Percentiles rank a stretch among this genome's conserved stretches.
Conservation (phyloP, 2,888 invertebrate genomes). For the Portevinia maculata region DNA sequence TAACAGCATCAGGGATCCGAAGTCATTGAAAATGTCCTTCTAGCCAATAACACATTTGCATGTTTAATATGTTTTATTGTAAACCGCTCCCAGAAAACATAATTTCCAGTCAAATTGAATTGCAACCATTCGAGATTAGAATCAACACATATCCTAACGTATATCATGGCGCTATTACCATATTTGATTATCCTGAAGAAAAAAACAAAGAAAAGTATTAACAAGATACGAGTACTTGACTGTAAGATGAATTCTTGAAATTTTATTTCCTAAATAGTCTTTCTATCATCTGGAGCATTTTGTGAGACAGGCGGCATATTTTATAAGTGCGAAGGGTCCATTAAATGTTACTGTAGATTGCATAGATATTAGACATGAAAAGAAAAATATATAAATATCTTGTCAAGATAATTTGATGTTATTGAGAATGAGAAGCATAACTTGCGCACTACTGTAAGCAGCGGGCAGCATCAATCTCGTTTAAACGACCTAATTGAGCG, state of each 20-base stretch:
- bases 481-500: conserved; percentile 62
- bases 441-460: conserved; percentile 8
- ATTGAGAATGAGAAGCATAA: conserved; percentile 19
- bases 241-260: background rate
- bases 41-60: no score
- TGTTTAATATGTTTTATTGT: no score
- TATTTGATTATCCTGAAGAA: no score
- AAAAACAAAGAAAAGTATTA: no score
- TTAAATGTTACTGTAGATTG: conserved; percentile 6
- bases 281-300: background rate
- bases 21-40: no score
- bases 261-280: background rate
- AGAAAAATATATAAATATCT: conserved; percentile 18
- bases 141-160: no score
- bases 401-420: conserved; percentile 24
- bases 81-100: no score
- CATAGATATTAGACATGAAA: background rate
- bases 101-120: no score
- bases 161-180: no score
- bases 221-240: background rate
- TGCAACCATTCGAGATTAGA: no score
- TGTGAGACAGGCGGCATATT: no score
- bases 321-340: background rate
- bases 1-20: no score
- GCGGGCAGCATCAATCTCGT: conserved; percentile 45